Percentiles rank a stretch among this genome's conserved stretches.
These are phyloP conservation scores for Popillia japonica DNA, from an alignment of 1,140 invertebrate genomes.

Conservation along the genomic window DNA sequence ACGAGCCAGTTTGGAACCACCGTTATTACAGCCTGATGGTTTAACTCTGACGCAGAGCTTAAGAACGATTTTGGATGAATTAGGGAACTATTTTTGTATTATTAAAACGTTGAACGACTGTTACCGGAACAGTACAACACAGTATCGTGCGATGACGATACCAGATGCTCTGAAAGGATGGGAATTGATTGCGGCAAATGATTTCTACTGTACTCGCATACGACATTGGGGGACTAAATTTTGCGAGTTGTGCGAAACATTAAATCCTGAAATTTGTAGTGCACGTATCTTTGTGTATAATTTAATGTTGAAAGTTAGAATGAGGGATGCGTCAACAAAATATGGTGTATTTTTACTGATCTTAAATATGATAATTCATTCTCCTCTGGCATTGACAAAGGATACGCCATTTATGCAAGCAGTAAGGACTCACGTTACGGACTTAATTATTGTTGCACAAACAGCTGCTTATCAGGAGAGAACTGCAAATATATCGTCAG, in stretches of 20 bases:
- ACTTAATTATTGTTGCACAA: neutral
- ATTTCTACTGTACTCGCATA: neutral
- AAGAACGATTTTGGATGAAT: neutral
- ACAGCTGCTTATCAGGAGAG: too few species aligned
- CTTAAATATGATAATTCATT: neutral
- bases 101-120: neutral
- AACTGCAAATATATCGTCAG: too few species aligned
- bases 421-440: neutral
- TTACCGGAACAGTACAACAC: neutral
- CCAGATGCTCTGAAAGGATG: neutral
- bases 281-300: neutral
- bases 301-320: neutral
- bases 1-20: neutral
- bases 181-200: neutral
- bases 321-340: neutral
- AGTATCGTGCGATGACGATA: neutral
- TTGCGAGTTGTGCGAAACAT: neutral
- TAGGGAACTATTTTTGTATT: neutral
- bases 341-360: neutral
- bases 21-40: neutral
- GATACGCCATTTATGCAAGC: neutral
- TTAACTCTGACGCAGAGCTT: neutral
- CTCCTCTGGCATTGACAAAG: neutral
- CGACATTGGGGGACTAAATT: neutral
- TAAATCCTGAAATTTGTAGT: neutral